These are phyloP conservation scores for Corvus hawaiiensis DNA, from an alignment of 2,113 vertebrate species.

Conservation along the genomic window DNA sequence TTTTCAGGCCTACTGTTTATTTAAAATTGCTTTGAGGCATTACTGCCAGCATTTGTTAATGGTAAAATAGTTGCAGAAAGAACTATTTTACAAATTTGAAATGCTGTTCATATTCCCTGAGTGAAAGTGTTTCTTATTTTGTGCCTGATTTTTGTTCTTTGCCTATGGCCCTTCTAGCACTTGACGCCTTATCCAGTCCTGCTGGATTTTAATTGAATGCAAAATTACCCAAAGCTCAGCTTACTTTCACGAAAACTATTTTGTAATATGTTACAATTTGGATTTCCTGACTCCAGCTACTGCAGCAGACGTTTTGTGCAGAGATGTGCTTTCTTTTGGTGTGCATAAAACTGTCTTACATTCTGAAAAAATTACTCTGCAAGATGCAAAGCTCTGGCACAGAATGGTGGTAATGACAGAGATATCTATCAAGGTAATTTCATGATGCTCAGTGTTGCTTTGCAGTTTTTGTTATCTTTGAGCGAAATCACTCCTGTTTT, in stretches of 20 bases:
- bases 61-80: background rate
- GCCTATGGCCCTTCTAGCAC: background rate
- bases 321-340: background rate
- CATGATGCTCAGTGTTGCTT: background rate
- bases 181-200: background rate
- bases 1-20: background rate
- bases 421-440: background rate
- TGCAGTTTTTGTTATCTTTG: background rate
- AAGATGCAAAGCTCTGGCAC: background rate
- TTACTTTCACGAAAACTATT: background rate
- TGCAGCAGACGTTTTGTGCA: background rate
- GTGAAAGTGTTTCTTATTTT: background rate
- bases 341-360: background rate
- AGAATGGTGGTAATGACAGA: background rate
- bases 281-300: background rate
- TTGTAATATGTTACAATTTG: background rate
- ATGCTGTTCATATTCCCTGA: background rate
- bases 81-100: background rate
- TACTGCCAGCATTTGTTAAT: background rate
- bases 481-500: background rate
- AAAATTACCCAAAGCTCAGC: background rate
- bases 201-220: background rate
- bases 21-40: background rate
- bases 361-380: background rate
- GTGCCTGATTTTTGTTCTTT: background rate